These are phyloP conservation scores for Anthonomus grandis DNA, from an alignment of 1,140 invertebrate genomes.

Conservation along the genomic window DNA sequence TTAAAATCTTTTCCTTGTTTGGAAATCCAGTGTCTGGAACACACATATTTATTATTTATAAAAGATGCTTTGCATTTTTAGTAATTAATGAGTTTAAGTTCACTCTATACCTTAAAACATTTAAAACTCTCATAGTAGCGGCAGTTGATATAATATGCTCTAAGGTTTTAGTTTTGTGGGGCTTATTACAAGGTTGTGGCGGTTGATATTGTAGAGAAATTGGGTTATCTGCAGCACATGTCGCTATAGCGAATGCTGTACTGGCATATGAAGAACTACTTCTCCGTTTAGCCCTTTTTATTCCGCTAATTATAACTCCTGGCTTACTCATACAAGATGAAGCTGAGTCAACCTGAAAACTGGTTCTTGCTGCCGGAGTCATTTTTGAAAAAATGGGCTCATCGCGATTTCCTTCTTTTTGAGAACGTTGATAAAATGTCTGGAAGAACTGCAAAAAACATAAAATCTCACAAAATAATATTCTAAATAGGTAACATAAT, in stretches of 20 bases:
- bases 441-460: slow-evolving; percentile 34
- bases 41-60: background rate
- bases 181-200: slow-evolving; percentile 15
- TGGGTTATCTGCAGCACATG: slow-evolving; percentile 81
- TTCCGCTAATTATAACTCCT: slow-evolving; percentile 91
- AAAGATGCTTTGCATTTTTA: background rate
- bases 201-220: slow-evolving; percentile 17
- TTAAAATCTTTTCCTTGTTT: slow-evolving; percentile 82
- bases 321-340: slow-evolving; percentile 65
- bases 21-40: slow-evolving; percentile 61
- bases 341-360: slow-evolving; percentile 59
- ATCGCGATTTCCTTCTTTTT: slow-evolving; percentile 49
- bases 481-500: too few species aligned
- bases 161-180: slow-evolving; percentile 57
- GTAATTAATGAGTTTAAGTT: background rate
- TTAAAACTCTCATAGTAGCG: slow-evolving; percentile 89
- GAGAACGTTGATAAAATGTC: slow-evolving; percentile 52
- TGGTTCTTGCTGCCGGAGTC: slow-evolving; percentile 51
- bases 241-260: slow-evolving; percentile 88
- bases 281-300: slow-evolving; percentile 82
- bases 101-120: slow-evolving; percentile 65
- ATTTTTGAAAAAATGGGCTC: slow-evolving; percentile 12
- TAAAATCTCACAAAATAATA: background rate
- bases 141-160: slow-evolving; percentile 89
- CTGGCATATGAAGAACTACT: slow-evolving; percentile 88